phyloP scores from a whole-genome alignment of 35 echinoderm and acorn worm species.

The Strongylocentrotus purpuratus region DNA sequence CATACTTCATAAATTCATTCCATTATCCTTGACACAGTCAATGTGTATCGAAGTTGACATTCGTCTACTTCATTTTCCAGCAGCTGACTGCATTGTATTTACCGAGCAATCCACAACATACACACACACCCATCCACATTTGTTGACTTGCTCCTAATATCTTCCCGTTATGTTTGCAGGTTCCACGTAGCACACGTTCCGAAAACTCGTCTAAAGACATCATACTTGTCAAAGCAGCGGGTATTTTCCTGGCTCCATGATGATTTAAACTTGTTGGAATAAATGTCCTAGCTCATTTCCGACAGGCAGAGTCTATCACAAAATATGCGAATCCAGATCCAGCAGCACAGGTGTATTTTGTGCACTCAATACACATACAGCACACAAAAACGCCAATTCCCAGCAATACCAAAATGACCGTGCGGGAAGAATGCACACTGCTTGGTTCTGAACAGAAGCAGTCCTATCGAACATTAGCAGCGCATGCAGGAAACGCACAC shows the following conservation, averaged over 20 bases:
- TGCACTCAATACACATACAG: neutral
- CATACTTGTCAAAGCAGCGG: neutral
- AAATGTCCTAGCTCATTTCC: neutral
- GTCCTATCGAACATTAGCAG: neutral
- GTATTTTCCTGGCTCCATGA: neutral
- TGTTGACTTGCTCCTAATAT: slow-evolving; percentile 41
- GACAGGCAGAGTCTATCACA: neutral
- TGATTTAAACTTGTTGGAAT: neutral
- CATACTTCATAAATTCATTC: neutral
- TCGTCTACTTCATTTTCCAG: slow-evolving; percentile 31
- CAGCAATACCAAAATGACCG: neutral
- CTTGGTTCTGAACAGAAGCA: neutral
- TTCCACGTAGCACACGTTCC: slow-evolving; percentile 46
- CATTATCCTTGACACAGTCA: neutral
- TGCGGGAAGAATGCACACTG: neutral
- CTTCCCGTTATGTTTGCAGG: neutral
- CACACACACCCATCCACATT: slow-evolving; percentile 32
- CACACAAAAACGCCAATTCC: neutral
- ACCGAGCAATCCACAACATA: neutral
- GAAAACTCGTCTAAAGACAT: neutral
- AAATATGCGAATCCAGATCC: neutral
- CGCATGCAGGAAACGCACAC: neutral
- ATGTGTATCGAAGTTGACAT: neutral
- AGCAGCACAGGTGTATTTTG: neutral
- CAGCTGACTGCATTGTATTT: slow-evolving; percentile 53